A percentile compares a stretch with the other conserved stretches of the same genome.
These are phyloP conservation scores for Nysson spinosus DNA, from an alignment of 2,888 invertebrate genomes.

Conservation along the genomic window DNA sequence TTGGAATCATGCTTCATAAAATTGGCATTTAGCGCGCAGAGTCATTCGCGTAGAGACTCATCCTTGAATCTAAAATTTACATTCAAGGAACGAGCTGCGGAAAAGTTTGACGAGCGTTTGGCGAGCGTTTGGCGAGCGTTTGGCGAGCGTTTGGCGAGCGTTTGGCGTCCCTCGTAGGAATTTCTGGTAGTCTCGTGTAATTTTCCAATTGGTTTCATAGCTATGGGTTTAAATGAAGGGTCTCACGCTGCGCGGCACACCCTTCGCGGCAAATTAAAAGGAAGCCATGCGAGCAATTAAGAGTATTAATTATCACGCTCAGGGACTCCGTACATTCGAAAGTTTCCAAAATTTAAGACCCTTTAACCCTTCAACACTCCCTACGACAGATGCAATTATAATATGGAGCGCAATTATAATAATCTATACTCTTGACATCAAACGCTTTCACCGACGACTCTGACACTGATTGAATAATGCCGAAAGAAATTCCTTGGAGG, in stretches of 20 bases:
- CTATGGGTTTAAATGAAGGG: slow-evolving; percentile 21
- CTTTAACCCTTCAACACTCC: too few species aligned
- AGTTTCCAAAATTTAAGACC: background rate
- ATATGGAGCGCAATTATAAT: too few species aligned
- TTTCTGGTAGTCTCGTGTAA: slow-evolving; percentile 12
- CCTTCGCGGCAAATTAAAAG: slow-evolving; percentile 51
- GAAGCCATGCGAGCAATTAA: slow-evolving; percentile 58
- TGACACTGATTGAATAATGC: slow-evolving; percentile 4
- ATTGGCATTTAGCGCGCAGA: background rate
- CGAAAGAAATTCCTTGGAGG: background rate
- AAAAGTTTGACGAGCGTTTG: background rate
- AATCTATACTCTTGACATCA: too few species aligned
- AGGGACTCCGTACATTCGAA: background rate
- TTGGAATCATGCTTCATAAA: slow-evolving; percentile 10
- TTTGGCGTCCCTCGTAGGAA: background rate
- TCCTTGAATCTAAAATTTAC: slow-evolving; percentile 40
- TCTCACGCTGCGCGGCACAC: slow-evolving; percentile 31
- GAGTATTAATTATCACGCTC: slow-evolving; percentile 27
- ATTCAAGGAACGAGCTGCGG: background rate
- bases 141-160: too few species aligned
- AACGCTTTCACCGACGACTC: too few species aligned
- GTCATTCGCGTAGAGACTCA: background rate
- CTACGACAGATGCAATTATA: too few species aligned
- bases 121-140: too few species aligned
- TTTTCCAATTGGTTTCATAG: slow-evolving; percentile 25